Percentiles rank a stretch among this genome's conserved stretches.
Conservation (phyloP, 2,113 vertebrate species). For the Eptesicus fuscus region DNA sequence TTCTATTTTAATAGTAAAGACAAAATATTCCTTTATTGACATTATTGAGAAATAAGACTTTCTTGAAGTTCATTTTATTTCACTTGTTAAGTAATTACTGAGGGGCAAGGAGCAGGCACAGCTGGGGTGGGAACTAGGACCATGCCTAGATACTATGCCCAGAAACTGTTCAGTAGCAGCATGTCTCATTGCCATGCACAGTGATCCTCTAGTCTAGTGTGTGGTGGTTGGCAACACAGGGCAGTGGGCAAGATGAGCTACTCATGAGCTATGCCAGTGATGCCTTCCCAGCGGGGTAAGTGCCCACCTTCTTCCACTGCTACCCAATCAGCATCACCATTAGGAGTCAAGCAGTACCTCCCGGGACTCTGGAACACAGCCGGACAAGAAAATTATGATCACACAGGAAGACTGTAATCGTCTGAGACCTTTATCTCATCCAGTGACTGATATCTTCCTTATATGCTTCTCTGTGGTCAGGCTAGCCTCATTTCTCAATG, state of each 20-base stretch:
- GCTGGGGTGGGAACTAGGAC: neutral
- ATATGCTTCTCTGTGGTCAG: conserved; percentile 97
- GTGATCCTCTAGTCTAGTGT: conserved; percentile 87
- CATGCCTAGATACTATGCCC: neutral
- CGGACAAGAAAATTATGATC: conserved; percentile 81
- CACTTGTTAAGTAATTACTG: neutral
- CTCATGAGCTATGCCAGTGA: conserved; percentile 93
- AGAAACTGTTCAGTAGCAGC: neutral
- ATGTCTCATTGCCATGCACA: conserved; percentile 77
- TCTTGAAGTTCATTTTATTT: conserved; percentile 1
- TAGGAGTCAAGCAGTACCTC: conserved; percentile 92
- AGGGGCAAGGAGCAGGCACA: neutral
- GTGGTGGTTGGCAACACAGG: conserved; percentile 91
- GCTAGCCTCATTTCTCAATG: conserved; percentile 98
- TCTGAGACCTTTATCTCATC: conserved; percentile 93
- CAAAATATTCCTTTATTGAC: neutral
- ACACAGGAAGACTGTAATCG: conserved; percentile 94
- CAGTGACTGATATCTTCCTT: conserved; percentile 96
- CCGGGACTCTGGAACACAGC: conserved; percentile 93
- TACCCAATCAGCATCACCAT: conserved; percentile 91
- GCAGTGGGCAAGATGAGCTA: conserved; percentile 91
- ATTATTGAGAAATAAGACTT: neutral
- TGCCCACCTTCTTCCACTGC: conserved; percentile 74
- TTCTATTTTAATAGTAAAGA: conserved; percentile 40
- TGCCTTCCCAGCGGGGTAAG: conserved; percentile 92